Evolutionary conservation across 2,113 vertebrate genomes (phyloP).

Genomic region (Oxyruncus cristatus): DNA sequence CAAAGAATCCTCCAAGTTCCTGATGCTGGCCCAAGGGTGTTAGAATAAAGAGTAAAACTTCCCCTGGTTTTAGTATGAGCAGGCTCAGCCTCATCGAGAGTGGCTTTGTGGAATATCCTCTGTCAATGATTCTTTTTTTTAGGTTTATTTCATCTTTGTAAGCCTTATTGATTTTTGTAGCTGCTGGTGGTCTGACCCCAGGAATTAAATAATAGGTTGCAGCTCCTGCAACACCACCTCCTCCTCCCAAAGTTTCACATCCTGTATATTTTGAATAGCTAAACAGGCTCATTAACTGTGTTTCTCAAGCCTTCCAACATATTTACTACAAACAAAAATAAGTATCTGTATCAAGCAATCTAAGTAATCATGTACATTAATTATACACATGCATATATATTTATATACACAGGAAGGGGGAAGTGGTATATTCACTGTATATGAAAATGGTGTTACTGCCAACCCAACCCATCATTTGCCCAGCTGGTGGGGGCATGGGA

Average conservation of each 20-base stretch:
- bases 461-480: neutral
- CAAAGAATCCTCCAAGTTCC: neutral
- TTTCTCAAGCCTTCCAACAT: neutral
- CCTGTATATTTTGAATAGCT: neutral
- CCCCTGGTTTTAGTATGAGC: rapidly evolving
- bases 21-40: neutral
- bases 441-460: neutral
- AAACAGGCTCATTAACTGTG: neutral
- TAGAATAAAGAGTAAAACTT: neutral
- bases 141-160: conserved; percentile 34
- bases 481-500: neutral
- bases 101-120: neutral
- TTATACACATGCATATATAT: neutral
- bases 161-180: conserved; percentile 32
- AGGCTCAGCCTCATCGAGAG: neutral
- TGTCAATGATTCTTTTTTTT: neutral
- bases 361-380: neutral
- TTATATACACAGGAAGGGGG: neutral
- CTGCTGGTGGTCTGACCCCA: conserved; percentile 18
- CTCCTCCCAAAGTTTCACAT: neutral
- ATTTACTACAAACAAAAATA: conserved; percentile 19
- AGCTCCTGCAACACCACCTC: neutral
- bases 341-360: neutral
- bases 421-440: neutral
- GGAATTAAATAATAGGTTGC: neutral